Base-by-base conservation (phyloP, 2,888 invertebrate genomes). In the Nysson spinosus region DNA sequence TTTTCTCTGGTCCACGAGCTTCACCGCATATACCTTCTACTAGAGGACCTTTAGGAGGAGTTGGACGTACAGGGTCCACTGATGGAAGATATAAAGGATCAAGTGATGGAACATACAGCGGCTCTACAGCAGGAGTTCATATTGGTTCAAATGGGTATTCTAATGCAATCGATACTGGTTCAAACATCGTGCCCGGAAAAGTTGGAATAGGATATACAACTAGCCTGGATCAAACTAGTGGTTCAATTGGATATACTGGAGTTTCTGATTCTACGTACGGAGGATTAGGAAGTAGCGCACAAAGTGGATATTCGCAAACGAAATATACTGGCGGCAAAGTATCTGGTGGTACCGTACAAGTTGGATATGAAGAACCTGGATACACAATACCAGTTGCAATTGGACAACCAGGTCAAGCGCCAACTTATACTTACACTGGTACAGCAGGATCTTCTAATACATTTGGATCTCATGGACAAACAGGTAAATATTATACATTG, bases 401-500 rank as follows among this genome's bases (percentile, higher is more conserved):
- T 1, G 11, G 12, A n/a, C 34, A 43, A 14, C 11, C 44, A 28
- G 11, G 54, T 1, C 35, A 35, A 26, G 58, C 52, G 4, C 51
- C 55, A 4, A 43, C 43, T 24, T 72, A 69, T 50, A 9, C 20
- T 4, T 47, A 43, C 2, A 6, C 7, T 32, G 32, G 51, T 4
- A 4, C 46, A 16, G 54, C 39, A 20, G 55, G 49, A 28, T 12
- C 16, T 3, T 47, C 30, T 4, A 6, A 7, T 12, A 35, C 44
- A 26, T 46, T 42, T 1, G n/a, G 5, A 1, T 5, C 26, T 2
- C 17, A 39, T 6, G 47, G 30, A 14, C 57, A 63, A 34, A 20
- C 46, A 14, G 19, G 66, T 67, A 46, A 64, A 58, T 64, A 12
- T n/a, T 3, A 11, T 11, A 12, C 0, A 4, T 28, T 43, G 16